A percentile compares a stretch with the other conserved stretches of the same genome.
Conservation (phyloP, 2,888 invertebrate species). For the Drosophila maculinotata region DNA sequence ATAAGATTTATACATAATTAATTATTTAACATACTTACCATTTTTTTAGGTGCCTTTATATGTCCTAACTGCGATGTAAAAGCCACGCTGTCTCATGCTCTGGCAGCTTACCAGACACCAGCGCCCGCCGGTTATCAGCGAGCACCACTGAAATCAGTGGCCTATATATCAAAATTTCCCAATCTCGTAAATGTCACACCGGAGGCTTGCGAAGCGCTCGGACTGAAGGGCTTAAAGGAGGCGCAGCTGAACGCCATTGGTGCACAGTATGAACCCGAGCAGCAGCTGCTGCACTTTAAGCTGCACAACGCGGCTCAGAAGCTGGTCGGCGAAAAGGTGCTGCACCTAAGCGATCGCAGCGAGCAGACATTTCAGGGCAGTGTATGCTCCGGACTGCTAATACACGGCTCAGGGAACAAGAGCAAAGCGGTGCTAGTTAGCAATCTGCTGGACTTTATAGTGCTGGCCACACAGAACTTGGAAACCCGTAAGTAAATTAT, state of each 20-base stretch:
- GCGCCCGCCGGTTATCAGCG: conserved; percentile 34
- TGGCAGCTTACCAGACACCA: conserved; percentile 79
- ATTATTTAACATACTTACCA: too few relatives aligned
- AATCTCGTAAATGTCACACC: conserved; percentile 46
- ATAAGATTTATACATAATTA: too few relatives aligned
- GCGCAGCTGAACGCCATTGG: conserved; percentile 68
- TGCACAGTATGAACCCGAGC: conserved; percentile 55
- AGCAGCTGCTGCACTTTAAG: conserved; percentile 88
- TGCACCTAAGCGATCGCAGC: conserved; percentile 78
- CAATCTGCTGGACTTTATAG: conserved; percentile 87
- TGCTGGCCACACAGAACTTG: conserved; percentile 84
- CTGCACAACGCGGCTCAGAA: conserved; percentile 87
- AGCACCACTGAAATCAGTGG: conserved; percentile 7
- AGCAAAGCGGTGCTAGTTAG: conserved; percentile 86
- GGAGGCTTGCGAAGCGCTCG: conserved; percentile 63
- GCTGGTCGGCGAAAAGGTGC: conserved; percentile 89
- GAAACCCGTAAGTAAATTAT: conserved; percentile 71
- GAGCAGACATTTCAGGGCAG: conserved; percentile 85
- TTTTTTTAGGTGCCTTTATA: conserved; percentile 89
- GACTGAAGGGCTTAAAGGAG: conserved; percentile 63
- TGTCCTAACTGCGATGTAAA: conserved; percentile 89
- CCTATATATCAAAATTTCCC: conserved; percentile 40
- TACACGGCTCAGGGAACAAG: conserved; percentile 59
- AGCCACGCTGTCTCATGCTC: conserved; percentile 87
- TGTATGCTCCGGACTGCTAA: conserved; percentile 79